Base-by-base conservation (phyloP, 2,113 vertebrate genomes). In the Macrotus californicus region DNA sequence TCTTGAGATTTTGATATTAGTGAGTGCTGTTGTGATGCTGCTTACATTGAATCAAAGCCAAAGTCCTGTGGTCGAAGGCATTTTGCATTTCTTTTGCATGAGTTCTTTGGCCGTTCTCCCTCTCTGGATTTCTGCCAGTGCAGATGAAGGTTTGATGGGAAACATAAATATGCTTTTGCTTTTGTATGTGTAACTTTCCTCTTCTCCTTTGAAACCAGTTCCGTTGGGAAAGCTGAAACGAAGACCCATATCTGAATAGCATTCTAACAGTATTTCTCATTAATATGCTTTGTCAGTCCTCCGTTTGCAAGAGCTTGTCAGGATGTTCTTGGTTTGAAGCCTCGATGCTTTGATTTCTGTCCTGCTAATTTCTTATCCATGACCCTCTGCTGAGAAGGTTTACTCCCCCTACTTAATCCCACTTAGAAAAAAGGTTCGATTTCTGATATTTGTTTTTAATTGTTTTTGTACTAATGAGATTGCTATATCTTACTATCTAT, bases 241-340 rank as follows among this genome's bases (percentile, higher is more conserved):
- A 88, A 87, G 36, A 81, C 48, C 79, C 59, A 0, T 43, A 43
- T 84, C 48, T 70, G 84, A 94, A 77, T 75, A 93, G 41, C 43
- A 46, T 50, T 75, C 66, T 56, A 22, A 80, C n/a, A 67, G 52
- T 36, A 19, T 95, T 94, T 91, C 94, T 94, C 90, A 84, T 94
- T 89, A 87, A 64, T 82, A 96, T 79, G 80, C 94, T 36, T 29
- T 46, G 83, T 81, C 46, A 48, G 73, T 81, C 64, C 86, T 86
- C 36, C 22, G 5, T 72, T 80, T 82, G 87, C 50, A 76, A 86
- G 90, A 52, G 64, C 7, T 70, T 36, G 67, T 88, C 56, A 72
- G 59, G 43, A 34, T 91, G 77, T 93, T 95, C 64, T 93, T 86
- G 76, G 72, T 80, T 83, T 70, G 92, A 94, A 87, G 91, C 81